Percentiles rank a stretch among this genome's conserved stretches.
Evolutionary conservation across 2,797 vertebrate species (phyloP).

Genomic region (Periophthalmus magnuspinnatus): DNA sequence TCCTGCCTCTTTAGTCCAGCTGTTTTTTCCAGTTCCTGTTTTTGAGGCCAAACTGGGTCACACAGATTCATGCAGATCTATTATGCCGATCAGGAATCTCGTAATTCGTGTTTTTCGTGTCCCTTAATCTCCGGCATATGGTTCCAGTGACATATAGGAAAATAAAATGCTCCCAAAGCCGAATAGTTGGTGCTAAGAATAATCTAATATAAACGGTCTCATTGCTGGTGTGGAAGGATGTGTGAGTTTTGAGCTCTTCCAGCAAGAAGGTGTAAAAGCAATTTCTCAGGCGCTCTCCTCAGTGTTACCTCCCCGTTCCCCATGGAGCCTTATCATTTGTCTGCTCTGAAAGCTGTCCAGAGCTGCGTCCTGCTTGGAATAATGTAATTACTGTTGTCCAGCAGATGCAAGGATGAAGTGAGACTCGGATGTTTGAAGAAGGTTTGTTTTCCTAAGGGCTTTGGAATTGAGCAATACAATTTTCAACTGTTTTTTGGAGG

Average conservation of each 20-base stretch:
- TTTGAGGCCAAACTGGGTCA: neutral
- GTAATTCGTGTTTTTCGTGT: neutral
- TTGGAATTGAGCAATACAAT: neutral
- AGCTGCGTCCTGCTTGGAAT: constrained; percentile 32
- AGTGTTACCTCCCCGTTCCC: constrained; percentile 33
- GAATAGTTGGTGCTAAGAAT: constrained; percentile 21
- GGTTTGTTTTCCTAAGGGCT: neutral
- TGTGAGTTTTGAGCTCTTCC: constrained; percentile 37
- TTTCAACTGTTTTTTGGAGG: neutral
- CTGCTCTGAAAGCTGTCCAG: constrained; percentile 26
- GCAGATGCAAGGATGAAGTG: constrained; percentile 17
- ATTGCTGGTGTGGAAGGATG: constrained; percentile 23
- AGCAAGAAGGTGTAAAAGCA: constrained; percentile 46
- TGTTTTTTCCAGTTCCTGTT: neutral
- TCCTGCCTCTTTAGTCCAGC: neutral
- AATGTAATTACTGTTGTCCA: constrained; percentile 41
- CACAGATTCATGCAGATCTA: constrained; percentile 1
- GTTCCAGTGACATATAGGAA: neutral
- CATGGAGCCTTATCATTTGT: constrained; percentile 31
- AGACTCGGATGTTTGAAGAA: constrained; percentile 15
- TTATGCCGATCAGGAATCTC: neutral
- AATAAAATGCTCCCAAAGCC: constrained; percentile 15
- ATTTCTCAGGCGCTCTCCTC: constrained; percentile 43
- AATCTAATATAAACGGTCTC: constrained; percentile 25
- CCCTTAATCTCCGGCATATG: neutral